Evolutionary conservation across 2,888 invertebrate genomes (phyloP).

Genomic region (Iselma pallidipennis): DNA sequence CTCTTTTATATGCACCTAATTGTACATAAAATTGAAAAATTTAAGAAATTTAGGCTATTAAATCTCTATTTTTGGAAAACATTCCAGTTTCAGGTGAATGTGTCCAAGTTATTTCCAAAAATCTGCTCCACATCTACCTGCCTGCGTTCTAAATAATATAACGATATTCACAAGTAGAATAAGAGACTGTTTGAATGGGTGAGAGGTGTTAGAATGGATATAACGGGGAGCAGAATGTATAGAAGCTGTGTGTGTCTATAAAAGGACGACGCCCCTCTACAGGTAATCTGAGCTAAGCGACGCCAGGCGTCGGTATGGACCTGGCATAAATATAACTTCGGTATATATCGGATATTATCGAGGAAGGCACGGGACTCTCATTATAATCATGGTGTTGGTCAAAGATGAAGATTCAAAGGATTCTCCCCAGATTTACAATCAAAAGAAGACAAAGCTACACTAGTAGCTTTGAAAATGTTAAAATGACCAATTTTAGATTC

Average conservation of each 20-base stretch:
- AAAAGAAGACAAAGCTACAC: too few species aligned
- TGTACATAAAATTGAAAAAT: too few species aligned
- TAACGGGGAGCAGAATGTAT: conserved; percentile 1
- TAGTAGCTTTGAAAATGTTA: too few species aligned
- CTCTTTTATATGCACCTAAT: too few species aligned
- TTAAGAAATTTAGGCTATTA: too few species aligned
- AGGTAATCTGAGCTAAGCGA: conserved; percentile 55
- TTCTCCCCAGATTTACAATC: not conserved
- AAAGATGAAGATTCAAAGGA: not conserved
- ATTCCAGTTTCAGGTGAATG: not conserved
- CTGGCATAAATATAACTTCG: conserved; percentile 31
- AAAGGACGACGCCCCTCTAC: conserved; percentile 56
- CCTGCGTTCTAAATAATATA: not conserved
- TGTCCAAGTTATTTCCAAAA: not conserved
- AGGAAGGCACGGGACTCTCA: not conserved
- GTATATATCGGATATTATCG: conserved; percentile 10
- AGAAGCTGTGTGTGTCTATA: conserved; percentile 49
- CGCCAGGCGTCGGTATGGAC: conserved; percentile 28
- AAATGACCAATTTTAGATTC: too few species aligned
- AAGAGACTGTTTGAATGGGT: not conserved
- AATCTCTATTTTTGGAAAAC: not conserved
- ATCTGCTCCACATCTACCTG: not conserved
- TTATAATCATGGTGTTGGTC: not conserved
- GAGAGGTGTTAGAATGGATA: not conserved
- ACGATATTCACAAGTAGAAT: conserved; percentile 10